phyloP scores from a whole-genome alignment of 2,888 invertebrate species.

The Neoscelio sp. region DNA sequence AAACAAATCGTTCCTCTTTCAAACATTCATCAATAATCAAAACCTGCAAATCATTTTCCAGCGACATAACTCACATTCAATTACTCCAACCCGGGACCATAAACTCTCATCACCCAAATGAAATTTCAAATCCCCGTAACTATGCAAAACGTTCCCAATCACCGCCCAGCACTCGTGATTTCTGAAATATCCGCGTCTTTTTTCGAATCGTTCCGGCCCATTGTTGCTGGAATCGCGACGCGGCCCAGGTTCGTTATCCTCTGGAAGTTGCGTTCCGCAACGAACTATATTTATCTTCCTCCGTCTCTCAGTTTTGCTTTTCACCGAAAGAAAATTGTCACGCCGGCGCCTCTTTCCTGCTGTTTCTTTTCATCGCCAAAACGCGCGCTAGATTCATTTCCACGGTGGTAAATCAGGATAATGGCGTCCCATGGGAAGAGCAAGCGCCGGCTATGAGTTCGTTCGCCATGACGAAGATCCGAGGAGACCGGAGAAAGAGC shows the following conservation, averaged over 20 bases:
- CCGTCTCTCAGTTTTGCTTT: not conserved
- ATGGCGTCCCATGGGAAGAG: slow-evolving; percentile 78
- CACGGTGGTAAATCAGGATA: slow-evolving; percentile 79
- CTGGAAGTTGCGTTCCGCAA: no score
- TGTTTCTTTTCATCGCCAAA: slow-evolving; percentile 54
- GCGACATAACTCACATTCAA: slow-evolving; percentile 27
- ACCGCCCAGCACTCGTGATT: slow-evolving; percentile 5
- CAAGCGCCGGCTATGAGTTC: slow-evolving; percentile 73
- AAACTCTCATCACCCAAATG: no score
- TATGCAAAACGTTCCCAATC: slow-evolving; percentile 14
- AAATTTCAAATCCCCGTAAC: not conserved
- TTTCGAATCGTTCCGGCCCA: not conserved
- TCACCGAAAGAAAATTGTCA: slow-evolving; percentile 27
- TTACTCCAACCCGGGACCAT: no score
- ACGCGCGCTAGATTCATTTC: slow-evolving; percentile 70
- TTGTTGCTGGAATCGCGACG: slow-evolving; percentile 1
- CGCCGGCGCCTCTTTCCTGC: slow-evolving; percentile 30
- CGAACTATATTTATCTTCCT: no score
- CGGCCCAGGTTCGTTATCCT: no score
- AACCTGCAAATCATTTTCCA: slow-evolving; percentile 1
- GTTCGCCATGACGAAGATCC: slow-evolving; percentile 67
- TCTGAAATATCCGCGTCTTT: slow-evolving; percentile 17
- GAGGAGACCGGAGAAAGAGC: slow-evolving; percentile 28
- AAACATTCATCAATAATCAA: slow-evolving; percentile 38
- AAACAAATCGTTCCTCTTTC: not conserved